Evolutionary conservation across 2,888 invertebrate species (phyloP), one percentile per base, ranked within the genome.

Genomic region (Eupithecia subumbrata): DNA sequence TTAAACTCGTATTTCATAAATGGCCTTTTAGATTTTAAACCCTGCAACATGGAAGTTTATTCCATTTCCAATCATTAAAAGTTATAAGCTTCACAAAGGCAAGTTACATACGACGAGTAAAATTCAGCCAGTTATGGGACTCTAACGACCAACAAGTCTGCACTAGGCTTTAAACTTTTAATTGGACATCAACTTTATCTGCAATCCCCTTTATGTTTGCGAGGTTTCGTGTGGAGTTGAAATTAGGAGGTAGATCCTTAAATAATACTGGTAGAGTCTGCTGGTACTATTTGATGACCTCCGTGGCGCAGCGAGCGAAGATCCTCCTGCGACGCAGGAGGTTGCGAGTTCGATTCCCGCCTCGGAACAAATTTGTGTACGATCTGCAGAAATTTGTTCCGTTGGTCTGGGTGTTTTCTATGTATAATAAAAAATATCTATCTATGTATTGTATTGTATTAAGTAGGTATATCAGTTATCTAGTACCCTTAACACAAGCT

Each of bases 111-210:
- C 60, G 25, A 60, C 52, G 60, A 60, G 60, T 22, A 12, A 25
- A 56, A 60, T 25, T 14, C 60, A 25, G 5, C 60, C 60, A 60
- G 60, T 60, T 60, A 25, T 60, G 1, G 60, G 5, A 14, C 60
- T 60, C 25, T 14, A 56, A 56, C 52, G 22, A 56, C n/a, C 11
- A 56, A 60, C 25, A 25, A 60, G 45, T 70, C 37, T 56, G 56
- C 25, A 48, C 16, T 40, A 56, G 12, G 34, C 25, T 63, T 76
- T 60, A 45, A 76, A 76, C 76, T 76, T 76, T 71, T 76, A 76
- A 76, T 76, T 76, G 76, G 67, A 45, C 22, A 60, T 22, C 45
- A 73, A 76, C 60, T 70, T 66, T 60, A 56, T n/a, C n/a, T 67
- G n/a, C 37, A n/a, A 67, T 67, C 16, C 34, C 12, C 52, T 22